These are phyloP conservation scores for Pangasius larnaudii DNA, from an alignment of 2,797 vertebrate species.

Conservation along the genomic window DNA sequence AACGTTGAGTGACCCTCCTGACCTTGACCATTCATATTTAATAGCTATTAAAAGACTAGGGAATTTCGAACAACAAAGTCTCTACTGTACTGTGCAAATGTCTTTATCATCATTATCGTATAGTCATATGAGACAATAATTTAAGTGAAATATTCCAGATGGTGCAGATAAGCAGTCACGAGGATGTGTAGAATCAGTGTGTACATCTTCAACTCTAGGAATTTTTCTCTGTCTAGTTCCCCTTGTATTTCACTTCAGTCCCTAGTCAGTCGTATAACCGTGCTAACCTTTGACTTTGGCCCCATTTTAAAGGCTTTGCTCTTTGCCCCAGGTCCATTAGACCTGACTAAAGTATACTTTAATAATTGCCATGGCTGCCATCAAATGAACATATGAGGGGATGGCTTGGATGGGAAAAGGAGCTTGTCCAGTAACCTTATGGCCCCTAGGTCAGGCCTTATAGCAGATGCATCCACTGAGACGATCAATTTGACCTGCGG, in stretches of 20 bases:
- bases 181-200: background rate
- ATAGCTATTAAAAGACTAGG: slow-evolving; percentile 66
- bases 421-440: slow-evolving; percentile 79
- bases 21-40: slow-evolving; percentile 78
- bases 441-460: slow-evolving; percentile 74
- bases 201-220: background rate
- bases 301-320: slow-evolving; percentile 78
- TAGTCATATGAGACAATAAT: background rate
- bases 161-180: slow-evolving; percentile 24
- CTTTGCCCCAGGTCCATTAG: slow-evolving; percentile 80
- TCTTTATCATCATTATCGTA: slow-evolving; percentile 25
- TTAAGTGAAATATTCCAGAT: slow-evolving; percentile 22
- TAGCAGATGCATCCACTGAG: slow-evolving; percentile 61
- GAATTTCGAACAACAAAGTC: slow-evolving; percentile 47
- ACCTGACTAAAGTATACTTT: slow-evolving; percentile 82
- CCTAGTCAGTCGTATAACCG: slow-evolving; percentile 65
- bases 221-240: slow-evolving; percentile 9
- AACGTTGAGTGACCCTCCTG: slow-evolving; percentile 73
- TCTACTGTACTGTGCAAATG: slow-evolving; percentile 24
- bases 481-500: slow-evolving; percentile 55
- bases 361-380: slow-evolving; percentile 77
- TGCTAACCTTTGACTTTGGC: slow-evolving; percentile 80
- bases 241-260: slow-evolving; percentile 52
- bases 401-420: slow-evolving; percentile 63
- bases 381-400: slow-evolving; percentile 78